Evolutionary conservation across 2,113 vertebrate genomes (phyloP).

Genomic region (Saimiri boliviensis): DNA sequence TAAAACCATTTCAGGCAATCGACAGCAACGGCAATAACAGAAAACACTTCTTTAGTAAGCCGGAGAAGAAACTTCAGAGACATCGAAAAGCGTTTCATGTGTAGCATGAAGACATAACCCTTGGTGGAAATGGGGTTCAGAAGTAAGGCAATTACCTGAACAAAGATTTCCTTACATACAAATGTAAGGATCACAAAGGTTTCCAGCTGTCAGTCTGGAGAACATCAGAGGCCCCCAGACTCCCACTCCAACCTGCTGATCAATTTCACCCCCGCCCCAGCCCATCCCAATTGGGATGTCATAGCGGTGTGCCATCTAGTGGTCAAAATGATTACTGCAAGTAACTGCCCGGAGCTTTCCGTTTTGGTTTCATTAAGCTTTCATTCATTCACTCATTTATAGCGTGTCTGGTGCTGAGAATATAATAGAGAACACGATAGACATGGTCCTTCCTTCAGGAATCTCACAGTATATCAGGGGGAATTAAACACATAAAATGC

Average conservation of each 20-base stretch:
- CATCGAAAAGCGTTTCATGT: background rate
- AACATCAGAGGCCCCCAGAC: background rate
- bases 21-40: background rate
- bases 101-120: background rate
- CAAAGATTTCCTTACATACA: background rate
- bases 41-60: background rate
- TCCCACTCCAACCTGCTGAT: background rate
- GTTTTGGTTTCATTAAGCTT: background rate
- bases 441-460: background rate
- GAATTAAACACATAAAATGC: background rate
- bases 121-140: background rate
- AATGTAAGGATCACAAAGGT: background rate
- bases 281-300: background rate
- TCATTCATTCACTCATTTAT: background rate
- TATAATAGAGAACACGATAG: background rate
- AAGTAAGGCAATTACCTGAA: background rate
- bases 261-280: background rate
- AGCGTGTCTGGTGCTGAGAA: background rate
- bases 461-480: background rate
- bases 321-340: conserved; percentile 20
- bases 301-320: conserved; percentile 39
- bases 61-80: background rate
- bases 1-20: background rate
- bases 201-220: background rate
- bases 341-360: background rate